Evolutionary conservation across 2,888 invertebrate species (phyloP).

Genomic region (Hyles lineata): DNA sequence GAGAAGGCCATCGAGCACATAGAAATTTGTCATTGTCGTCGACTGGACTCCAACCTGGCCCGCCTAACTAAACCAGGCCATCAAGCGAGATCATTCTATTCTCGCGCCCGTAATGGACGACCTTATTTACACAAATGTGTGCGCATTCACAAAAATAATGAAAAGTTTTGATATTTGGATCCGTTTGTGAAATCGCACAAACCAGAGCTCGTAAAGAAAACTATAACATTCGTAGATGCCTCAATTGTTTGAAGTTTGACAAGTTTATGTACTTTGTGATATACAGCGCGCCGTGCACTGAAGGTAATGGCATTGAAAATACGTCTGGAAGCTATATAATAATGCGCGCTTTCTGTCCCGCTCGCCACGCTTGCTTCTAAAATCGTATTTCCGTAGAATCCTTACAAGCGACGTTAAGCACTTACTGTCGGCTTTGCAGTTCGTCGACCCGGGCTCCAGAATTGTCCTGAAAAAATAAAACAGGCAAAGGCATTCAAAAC

Average conservation of each 20-base stretch:
- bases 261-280: conserved; percentile 46
- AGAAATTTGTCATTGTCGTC: conserved; percentile 60
- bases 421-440: conserved; percentile 81
- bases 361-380: conserved; percentile 72
- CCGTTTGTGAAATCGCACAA: conserved; percentile 51
- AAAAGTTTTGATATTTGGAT: conserved; percentile 25
- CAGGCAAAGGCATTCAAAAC: conserved; percentile 62
- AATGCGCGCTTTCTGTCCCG: conserved; percentile 57
- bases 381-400: conserved; percentile 85
- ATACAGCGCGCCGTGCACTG: conserved; percentile 37
- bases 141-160: conserved; percentile 39
- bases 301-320: conserved; percentile 58
- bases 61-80: conserved; percentile 67
- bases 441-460: conserved; percentile 76
- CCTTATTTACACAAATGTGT: conserved; percentile 59
- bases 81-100: conserved; percentile 71
- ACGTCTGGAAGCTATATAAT: conserved; percentile 47
- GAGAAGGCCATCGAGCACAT: conserved; percentile 61
- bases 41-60: conserved; percentile 56
- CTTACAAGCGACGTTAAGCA: conserved; percentile 83
- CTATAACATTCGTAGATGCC: conserved; percentile 53
- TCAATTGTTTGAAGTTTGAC: conserved; percentile 52
- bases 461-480: conserved; percentile 67
- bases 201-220: conserved; percentile 59
- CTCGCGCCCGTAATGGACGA: conserved; percentile 66